phyloP scores from a whole-genome alignment of 2,797 vertebrate genomes.

The Myripristis murdjan region DNA sequence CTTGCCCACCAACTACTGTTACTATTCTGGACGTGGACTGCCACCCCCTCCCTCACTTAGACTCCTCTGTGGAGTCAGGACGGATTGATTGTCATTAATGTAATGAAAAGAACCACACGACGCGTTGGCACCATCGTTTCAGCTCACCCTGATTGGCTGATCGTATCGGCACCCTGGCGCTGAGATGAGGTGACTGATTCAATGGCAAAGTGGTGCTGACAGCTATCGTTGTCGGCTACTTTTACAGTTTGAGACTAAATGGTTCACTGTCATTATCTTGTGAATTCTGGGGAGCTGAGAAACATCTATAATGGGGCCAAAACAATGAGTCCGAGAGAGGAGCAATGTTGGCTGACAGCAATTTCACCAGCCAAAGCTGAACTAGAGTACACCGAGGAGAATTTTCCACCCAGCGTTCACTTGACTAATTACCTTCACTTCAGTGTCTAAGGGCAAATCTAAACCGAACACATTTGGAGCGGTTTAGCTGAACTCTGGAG shows the following conservation, averaged over 20 bases:
- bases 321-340: neutral
- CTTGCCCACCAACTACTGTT: neutral
- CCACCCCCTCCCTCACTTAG: conserved; percentile 30
- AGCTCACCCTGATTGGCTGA: conserved; percentile 37
- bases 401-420: neutral
- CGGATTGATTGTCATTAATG: conserved; percentile 54
- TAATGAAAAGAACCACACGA: conserved; percentile 2
- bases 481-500: too few species aligned
- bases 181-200: conserved; percentile 43
- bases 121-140: conserved; percentile 26
- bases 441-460: too few species aligned
- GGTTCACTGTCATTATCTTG: conserved; percentile 1
- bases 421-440: too few species aligned
- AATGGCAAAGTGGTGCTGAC: conserved; percentile 37
- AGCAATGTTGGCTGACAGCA: neutral
- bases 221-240: conserved; percentile 18
- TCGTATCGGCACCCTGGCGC: conserved; percentile 40
- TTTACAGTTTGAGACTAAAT: conserved; percentile 24
- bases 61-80: conserved; percentile 26
- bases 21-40: conserved; percentile 35
- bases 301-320: conserved; percentile 3
- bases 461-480: too few species aligned
- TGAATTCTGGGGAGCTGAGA: neutral
- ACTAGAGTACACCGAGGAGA: neutral
- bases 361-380: neutral